phyloP scores from a whole-genome alignment of 64 coral and sea anemone species.

The Dendrophyllia cribrosa region DNA sequence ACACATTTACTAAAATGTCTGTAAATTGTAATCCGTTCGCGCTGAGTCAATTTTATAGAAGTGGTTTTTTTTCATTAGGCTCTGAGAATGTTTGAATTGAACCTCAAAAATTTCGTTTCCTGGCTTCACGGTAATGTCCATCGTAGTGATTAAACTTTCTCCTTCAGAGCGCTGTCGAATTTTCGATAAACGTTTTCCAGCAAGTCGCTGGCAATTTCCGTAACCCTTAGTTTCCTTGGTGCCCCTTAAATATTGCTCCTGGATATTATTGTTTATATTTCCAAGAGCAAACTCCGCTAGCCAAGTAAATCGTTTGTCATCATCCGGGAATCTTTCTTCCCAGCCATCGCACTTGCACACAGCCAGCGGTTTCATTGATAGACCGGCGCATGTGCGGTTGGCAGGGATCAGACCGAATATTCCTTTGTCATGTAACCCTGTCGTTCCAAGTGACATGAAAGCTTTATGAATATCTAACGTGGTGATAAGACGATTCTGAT shows the following conservation, averaged over 20 bases:
- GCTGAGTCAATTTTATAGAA: constrained; percentile 50
- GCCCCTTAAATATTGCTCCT: constrained; percentile 65
- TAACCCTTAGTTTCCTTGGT: constrained; percentile 52
- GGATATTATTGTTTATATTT: constrained; percentile 87
- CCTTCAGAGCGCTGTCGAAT: constrained; percentile 64
- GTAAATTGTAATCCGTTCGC: constrained; percentile 85
- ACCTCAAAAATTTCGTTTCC: constrained; percentile 84
- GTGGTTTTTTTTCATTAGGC: not conserved
- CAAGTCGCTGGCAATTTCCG: constrained; percentile 85
- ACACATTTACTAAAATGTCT: constrained; percentile 80
- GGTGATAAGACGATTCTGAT: constrained; percentile 84
- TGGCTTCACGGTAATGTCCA: constrained; percentile 86
- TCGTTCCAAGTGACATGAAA: constrained; percentile 55
- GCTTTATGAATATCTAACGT: constrained; percentile 86
- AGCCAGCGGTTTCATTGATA: constrained; percentile 74
- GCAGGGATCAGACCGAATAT: constrained; percentile 70
- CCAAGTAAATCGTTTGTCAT: constrained; percentile 80
- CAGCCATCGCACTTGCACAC: constrained; percentile 93
- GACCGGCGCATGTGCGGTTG: constrained; percentile 80
- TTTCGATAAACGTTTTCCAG: constrained; percentile 74
- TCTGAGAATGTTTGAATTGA: constrained; percentile 67
- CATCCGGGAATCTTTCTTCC: constrained; percentile 81
- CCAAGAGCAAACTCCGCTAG: constrained; percentile 91
- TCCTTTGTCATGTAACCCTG: constrained; percentile 31
- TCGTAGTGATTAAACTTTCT: constrained; percentile 62